Evolutionary conservation across 2,113 vertebrate species (phyloP).

Genomic region (Semnornis frantzii): DNA sequence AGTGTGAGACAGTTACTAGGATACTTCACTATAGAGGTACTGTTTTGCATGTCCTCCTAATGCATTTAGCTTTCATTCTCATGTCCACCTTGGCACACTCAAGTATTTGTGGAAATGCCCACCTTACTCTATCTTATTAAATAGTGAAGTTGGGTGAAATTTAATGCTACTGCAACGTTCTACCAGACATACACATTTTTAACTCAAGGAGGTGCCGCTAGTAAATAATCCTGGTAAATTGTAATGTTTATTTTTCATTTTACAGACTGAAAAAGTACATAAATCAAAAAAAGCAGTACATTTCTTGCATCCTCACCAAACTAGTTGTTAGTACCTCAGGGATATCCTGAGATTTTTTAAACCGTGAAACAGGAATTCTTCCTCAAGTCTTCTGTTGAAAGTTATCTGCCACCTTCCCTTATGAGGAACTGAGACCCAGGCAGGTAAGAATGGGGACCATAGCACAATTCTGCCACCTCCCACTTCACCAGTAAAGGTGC

Average conservation of each 20-base stretch:
- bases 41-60: neutral
- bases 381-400: neutral
- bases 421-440: neutral
- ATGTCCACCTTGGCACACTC: neutral
- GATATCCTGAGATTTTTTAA: neutral
- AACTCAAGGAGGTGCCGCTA: neutral
- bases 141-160: neutral
- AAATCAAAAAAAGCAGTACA: neutral
- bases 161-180: neutral
- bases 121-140: neutral
- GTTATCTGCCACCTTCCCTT: neutral
- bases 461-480: neutral
- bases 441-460: neutral
- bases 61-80: neutral
- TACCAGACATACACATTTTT: neutral
- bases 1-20: neutral
- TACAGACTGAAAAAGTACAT: neutral
- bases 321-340: neutral
- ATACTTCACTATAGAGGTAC: neutral
- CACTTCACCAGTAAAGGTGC: fast-evolving
- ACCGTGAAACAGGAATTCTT: neutral
- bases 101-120: neutral
- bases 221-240: neutral
- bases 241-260: neutral
- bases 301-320: neutral